A percentile compares a stretch with the other conserved stretches of the same genome.
Conservation (phyloP, 2,888 invertebrate genomes). For the Parelbella ahira region DNA sequence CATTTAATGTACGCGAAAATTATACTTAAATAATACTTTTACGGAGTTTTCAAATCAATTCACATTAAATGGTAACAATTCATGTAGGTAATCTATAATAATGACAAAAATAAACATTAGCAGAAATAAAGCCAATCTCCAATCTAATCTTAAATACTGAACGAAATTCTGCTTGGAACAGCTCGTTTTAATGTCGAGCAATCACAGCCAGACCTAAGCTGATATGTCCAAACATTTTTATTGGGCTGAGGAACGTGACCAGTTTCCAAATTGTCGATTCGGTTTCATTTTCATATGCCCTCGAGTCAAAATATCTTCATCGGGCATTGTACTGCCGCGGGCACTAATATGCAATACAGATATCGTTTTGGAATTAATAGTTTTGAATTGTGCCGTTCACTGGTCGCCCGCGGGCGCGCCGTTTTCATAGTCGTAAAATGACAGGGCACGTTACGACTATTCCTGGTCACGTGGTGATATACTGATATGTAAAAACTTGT, state of each 20-base stretch:
- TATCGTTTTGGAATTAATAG: slow-evolving; percentile 17
- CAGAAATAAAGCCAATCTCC: too few relatives aligned
- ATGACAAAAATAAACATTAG: too few relatives aligned
- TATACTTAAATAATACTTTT: too few relatives aligned
- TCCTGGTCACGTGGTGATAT: too few relatives aligned
- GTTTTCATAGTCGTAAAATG: slow-evolving; percentile 6
- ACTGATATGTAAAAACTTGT: too few relatives aligned
- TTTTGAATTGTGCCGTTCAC: slow-evolving; percentile 8
- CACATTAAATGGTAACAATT: too few relatives aligned
- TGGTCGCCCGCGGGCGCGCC: slow-evolving; percentile 4
- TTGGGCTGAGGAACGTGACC: slow-evolving; percentile 22
- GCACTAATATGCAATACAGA: slow-evolving; percentile 22
- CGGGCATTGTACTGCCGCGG: slow-evolving; percentile 12
- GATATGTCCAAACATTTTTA: slow-evolving; percentile 25
- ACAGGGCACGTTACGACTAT: not conserved
- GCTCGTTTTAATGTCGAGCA: slow-evolving; percentile 16
- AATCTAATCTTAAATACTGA: too few relatives aligned
- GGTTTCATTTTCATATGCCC: slow-evolving; percentile 21
- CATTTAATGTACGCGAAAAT: too few relatives aligned
- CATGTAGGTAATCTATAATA: too few relatives aligned
- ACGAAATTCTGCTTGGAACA: too few relatives aligned
- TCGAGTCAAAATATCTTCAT: slow-evolving; percentile 15
- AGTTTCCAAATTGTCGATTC: slow-evolving; percentile 16
- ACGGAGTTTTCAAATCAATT: too few relatives aligned
- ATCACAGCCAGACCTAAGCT: slow-evolving; percentile 19